A percentile compares a stretch with the other conserved stretches of the same genome.
These are phyloP conservation scores for Drosophila testacea DNA, from an alignment of 2,888 invertebrate genomes.

Conservation along the genomic window DNA sequence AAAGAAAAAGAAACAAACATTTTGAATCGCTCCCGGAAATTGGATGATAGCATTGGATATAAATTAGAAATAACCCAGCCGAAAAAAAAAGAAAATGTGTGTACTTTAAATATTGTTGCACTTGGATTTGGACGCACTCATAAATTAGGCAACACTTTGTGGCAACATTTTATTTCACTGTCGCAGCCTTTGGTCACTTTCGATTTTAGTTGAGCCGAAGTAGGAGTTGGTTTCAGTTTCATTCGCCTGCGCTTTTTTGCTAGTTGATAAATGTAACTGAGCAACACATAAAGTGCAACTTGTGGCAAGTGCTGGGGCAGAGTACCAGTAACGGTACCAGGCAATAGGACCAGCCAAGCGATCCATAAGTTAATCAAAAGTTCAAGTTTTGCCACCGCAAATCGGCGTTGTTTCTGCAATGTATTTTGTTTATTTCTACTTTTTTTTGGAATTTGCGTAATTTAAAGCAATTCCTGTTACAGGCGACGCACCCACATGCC, in stretches of 20 bases:
- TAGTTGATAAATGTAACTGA: conserved; percentile 61
- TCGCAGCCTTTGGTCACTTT: conserved; percentile 69
- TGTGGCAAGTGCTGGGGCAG: conserved; percentile 45
- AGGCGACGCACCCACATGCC: conserved; percentile 74
- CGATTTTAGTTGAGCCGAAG: conserved; percentile 51
- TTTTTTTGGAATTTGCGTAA: conserved; percentile 66
- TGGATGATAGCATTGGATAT: conserved; percentile 36
- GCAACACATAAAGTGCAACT: conserved; percentile 61
- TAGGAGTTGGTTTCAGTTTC: conserved; percentile 40
- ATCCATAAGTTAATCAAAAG: conserved; percentile 78
- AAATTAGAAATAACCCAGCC: conserved; percentile 39
- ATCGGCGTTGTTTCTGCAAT: conserved; percentile 15
- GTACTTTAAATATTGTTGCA: conserved; percentile 1
- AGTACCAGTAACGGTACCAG: conserved; percentile 35
- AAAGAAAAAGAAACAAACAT: conserved; percentile 20
- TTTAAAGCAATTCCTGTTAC: conserved; percentile 78
- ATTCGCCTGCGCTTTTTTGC: conserved; percentile 34
- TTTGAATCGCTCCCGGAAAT: conserved; percentile 50
- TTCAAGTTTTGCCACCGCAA: conserved; percentile 55
- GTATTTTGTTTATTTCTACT: conserved; percentile 11
- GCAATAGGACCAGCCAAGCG: conserved; percentile 15
- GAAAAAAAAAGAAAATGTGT: conserved; percentile 27
- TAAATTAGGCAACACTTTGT: conserved; percentile 47
- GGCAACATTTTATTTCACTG: conserved; percentile 55
- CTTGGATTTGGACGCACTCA: conserved; percentile 25